A percentile compares a stretch with the other conserved stretches of the same genome.
These are phyloP conservation scores for Apogon hyalosoma DNA, from an alignment of 2,797 vertebrate genomes.

Conservation along the genomic window DNA sequence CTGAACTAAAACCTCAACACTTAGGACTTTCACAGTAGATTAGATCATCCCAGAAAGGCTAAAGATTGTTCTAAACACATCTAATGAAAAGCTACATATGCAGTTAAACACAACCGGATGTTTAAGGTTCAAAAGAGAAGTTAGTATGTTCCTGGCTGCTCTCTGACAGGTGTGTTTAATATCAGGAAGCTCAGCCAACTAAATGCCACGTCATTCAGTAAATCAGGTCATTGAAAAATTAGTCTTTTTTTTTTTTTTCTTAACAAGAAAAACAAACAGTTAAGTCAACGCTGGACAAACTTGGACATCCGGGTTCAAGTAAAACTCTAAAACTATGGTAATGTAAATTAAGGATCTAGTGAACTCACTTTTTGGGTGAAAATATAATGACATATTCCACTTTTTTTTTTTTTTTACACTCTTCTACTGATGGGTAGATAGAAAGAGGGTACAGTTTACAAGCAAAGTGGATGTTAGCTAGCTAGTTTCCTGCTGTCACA, in stretches of 20 bases:
- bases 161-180: neutral
- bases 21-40: no score
- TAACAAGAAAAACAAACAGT: neutral
- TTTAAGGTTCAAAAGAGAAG: neutral
- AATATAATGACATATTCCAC: neutral
- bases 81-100: neutral
- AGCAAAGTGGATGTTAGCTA: conserved; percentile 33
- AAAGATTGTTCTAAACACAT: no score
- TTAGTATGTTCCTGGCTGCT: neutral
- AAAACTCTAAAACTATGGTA: neutral
- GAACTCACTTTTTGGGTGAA: neutral
- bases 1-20: no score
- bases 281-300: neutral
- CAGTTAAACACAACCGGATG: neutral
- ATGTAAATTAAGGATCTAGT: neutral
- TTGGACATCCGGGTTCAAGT: neutral
- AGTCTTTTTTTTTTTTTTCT: neutral
- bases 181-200: conserved; percentile 4
- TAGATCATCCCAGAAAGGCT: no score
- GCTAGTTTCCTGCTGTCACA: neutral
- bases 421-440: neutral
- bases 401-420: neutral
- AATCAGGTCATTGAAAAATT: neutral
- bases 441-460: conserved; percentile 5
- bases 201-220: conserved; percentile 15